A percentile compares a stretch with the other conserved stretches of the same genome.
Evolutionary conservation across 2,888 invertebrate species (phyloP).

Genomic region (Axea sp.): DNA sequence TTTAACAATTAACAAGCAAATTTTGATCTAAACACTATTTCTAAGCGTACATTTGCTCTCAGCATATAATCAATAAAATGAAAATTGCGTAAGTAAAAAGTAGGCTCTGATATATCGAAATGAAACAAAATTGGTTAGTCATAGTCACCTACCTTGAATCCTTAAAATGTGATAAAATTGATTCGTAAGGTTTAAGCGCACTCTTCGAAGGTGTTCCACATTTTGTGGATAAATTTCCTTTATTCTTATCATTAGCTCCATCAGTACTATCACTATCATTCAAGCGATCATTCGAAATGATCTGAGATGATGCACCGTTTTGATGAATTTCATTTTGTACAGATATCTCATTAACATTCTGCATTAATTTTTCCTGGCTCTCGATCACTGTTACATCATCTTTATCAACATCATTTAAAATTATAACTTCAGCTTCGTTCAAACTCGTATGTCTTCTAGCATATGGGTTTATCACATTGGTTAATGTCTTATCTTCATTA

Average conservation of each 20-base stretch:
- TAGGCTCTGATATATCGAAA: no score
- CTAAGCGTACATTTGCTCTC: no score
- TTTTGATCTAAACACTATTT: no score
- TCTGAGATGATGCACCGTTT: no score
- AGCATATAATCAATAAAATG: no score
- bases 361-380: not conserved
- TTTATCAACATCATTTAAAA: not conserved
- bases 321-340: conserved; percentile 3
- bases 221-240: not conserved
- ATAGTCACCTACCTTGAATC: conserved; percentile 74
- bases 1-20: no score
- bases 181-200: conserved; percentile 71
- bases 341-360: not conserved
- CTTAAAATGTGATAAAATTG: conserved; percentile 72
- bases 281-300: not conserved
- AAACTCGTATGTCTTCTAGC: not conserved
- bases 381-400: not conserved
- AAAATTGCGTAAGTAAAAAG: no score
- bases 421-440: conserved; percentile 9
- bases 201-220: not conserved
- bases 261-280: not conserved
- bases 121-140: no score
- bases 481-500: not conserved
- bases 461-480: conserved; percentile 43
- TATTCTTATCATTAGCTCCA: not conserved